A percentile compares a stretch with the other conserved stretches of the same genome.
These are phyloP conservation scores for Meteorus colon DNA, from an alignment of 2,888 invertebrate species.

Conservation along the genomic window DNA sequence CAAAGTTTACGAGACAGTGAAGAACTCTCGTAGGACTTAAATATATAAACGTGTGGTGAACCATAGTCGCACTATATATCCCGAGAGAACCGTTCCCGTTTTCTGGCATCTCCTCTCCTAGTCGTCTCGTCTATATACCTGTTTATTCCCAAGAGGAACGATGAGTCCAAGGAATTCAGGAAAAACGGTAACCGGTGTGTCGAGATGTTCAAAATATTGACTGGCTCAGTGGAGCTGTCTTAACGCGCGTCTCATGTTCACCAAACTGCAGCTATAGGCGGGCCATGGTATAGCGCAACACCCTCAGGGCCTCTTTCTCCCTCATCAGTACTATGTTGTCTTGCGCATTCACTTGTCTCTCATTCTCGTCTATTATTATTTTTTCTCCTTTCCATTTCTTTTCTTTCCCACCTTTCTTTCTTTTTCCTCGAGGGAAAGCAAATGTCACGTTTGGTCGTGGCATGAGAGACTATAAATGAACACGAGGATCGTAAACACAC, in stretches of 20 bases:
- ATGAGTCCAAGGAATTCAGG: conserved; percentile 49
- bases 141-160: conserved; percentile 48
- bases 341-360: not conserved
- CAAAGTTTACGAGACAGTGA: not conserved
- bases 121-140: conserved; percentile 50
- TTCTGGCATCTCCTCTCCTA: conserved; percentile 38
- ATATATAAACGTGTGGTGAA: not conserved
- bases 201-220: conserved; percentile 59
- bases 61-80: conserved; percentile 28
- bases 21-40: not conserved
- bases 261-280: conserved; percentile 18
- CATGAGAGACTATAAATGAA: conserved; percentile 26
- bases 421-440: conserved; percentile 30
- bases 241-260: conserved; percentile 30
- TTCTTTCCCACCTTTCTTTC: conserved; percentile 11
- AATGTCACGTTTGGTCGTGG: conserved; percentile 46
- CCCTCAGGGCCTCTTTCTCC: conserved; percentile 38
- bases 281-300: conserved; percentile 30
- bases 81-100: conserved; percentile 31
- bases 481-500: not conserved
- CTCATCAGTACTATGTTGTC: not conserved
- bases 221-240: conserved; percentile 46
- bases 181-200: conserved; percentile 54
- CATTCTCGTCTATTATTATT: not conserved
- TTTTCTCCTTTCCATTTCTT: not conserved